Percentiles rank a stretch among this genome's conserved stretches.
These are phyloP conservation scores for Tetragonula carbonaria DNA, from an alignment of 2,888 invertebrate genomes.

Conservation along the genomic window DNA sequence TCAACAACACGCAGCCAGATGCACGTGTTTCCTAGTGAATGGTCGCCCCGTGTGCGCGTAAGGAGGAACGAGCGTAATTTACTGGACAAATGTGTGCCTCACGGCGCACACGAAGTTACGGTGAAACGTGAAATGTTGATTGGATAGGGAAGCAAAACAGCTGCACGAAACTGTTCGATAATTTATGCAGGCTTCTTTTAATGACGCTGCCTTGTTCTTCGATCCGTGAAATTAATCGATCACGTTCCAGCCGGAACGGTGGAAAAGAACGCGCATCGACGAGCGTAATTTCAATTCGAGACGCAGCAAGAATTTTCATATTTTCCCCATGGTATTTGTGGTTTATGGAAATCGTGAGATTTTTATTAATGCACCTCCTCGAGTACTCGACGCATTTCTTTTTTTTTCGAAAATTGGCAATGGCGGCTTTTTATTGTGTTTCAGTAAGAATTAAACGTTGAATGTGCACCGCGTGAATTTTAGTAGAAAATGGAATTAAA, in stretches of 20 bases:
- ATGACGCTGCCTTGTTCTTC: background rate
- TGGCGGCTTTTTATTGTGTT: background rate
- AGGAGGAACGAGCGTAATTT: background rate
- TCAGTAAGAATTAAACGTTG: background rate
- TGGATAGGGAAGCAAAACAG: background rate
- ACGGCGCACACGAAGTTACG: background rate
- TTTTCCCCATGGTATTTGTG: background rate
- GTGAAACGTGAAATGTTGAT: constrained; percentile 4
- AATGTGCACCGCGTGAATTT: background rate
- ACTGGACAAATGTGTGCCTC: constrained; percentile 13
- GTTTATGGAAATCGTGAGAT: background rate
- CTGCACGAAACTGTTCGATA: constrained; percentile 22
- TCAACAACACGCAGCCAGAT: background rate
- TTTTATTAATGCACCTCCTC: background rate
- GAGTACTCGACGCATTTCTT: background rate
- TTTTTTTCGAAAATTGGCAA: fast-evolving
- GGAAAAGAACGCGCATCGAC: background rate
- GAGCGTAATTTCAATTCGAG: background rate
- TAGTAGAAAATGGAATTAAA: background rate
- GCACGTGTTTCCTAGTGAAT: constrained; percentile 2
- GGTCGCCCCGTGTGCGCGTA: background rate
- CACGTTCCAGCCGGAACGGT: background rate
- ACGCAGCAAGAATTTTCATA: background rate
- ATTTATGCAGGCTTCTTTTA: constrained; percentile 30
- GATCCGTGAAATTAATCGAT: constrained; percentile 1